These are phyloP conservation scores for Troides oblongomaculatus DNA, from an alignment of 2,888 invertebrate genomes.

Conservation along the genomic window DNA sequence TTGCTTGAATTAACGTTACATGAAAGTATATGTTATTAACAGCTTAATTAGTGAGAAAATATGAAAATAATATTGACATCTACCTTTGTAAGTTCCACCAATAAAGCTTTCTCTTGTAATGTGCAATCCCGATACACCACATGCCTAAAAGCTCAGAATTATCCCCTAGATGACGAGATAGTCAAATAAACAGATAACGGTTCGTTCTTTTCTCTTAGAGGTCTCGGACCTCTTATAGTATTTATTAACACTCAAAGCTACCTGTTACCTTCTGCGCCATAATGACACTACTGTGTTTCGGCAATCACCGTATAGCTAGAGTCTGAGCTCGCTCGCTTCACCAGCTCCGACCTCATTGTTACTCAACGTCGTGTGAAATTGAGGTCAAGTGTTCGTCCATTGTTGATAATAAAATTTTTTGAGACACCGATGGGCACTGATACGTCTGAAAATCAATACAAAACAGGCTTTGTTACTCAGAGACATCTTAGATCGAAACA, in stretches of 20 bases:
- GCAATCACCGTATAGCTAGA: no score
- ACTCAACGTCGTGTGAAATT: no score
- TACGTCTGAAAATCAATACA: not conserved
- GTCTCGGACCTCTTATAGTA: no score
- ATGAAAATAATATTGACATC: not conserved
- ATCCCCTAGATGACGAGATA: constrained; percentile 1
- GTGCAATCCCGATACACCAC: not conserved
- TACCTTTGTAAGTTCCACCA: not conserved
- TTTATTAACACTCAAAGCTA: no score
- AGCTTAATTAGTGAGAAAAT: not conserved
- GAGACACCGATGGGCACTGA: not conserved
- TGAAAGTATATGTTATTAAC: not conserved
- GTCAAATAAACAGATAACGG: not conserved
- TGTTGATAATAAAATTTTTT: no score
- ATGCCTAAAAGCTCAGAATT: not conserved
- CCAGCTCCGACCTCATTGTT: no score
- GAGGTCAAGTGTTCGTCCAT: no score
- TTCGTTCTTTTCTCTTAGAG: no score
- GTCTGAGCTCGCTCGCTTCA: no score
- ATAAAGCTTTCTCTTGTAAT: not conserved
- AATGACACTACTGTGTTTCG: no score
- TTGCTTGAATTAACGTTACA: not conserved
- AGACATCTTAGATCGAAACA: not conserved
- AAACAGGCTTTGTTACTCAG: not conserved
- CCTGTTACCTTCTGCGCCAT: no score